Evolutionary conservation across 2,888 invertebrate genomes (phyloP).

Genomic region (Laspeyria flexula): DNA sequence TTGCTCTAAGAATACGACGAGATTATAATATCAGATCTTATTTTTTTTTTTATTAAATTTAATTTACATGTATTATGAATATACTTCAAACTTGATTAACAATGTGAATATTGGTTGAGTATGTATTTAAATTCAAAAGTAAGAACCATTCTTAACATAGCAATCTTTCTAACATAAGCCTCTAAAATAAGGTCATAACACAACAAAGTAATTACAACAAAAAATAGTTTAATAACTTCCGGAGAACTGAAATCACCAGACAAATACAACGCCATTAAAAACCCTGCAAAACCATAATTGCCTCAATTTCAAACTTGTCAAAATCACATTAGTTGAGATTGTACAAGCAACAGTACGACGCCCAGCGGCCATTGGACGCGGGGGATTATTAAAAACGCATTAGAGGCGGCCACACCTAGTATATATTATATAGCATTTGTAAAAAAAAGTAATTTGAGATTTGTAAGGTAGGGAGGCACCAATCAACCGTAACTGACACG

Average conservation of each 20-base stretch:
- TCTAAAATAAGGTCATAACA: conserved; percentile 7
- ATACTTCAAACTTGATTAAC: too few relatives aligned
- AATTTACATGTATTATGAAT: too few relatives aligned
- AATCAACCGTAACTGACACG: conserved; percentile 83
- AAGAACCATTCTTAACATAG: not conserved
- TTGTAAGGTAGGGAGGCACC: conserved; percentile 70
- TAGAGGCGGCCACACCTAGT: conserved; percentile 79
- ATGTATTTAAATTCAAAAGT: not conserved
- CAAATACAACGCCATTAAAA: conserved; percentile 75
- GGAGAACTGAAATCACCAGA: conserved; percentile 57
- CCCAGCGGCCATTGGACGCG: conserved; percentile 77
- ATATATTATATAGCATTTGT: conserved; percentile 63
- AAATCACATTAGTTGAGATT: conserved; percentile 82
- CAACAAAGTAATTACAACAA: conserved; percentile 13
- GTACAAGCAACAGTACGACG: conserved; percentile 68
- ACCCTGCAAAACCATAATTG: conserved; percentile 79
- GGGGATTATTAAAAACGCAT: conserved; percentile 84
- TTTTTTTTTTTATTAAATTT: too few relatives aligned
- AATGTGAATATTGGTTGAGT: too few relatives aligned
- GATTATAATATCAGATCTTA: too few relatives aligned
- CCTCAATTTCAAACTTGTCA: conserved; percentile 84
- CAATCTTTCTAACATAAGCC: not conserved
- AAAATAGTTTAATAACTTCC: conserved; percentile 61
- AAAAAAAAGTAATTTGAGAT: conserved; percentile 79
- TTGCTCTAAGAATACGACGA: too few relatives aligned